These are phyloP conservation scores for Heliconius cydno DNA, from an alignment of 2,888 invertebrate genomes.

Conservation along the genomic window DNA sequence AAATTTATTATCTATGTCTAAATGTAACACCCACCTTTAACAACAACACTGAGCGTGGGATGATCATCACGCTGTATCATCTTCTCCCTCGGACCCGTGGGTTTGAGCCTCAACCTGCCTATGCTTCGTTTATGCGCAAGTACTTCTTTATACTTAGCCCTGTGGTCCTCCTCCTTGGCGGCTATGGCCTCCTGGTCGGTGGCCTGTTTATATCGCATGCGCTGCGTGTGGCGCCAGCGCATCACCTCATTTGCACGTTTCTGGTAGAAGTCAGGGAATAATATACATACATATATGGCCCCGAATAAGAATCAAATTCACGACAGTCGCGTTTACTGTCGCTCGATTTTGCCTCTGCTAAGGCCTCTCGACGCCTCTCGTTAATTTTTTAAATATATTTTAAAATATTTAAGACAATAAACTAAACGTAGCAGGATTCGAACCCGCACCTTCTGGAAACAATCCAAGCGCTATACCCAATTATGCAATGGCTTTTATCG, in stretches of 20 bases:
- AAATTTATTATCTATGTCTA: not conserved
- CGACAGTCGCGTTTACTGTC: too few relatives aligned
- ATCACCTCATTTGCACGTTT: constrained; percentile 87
- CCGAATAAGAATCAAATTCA: too few relatives aligned
- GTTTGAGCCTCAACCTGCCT: constrained; percentile 82
- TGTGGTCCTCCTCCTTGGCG: constrained; percentile 86
- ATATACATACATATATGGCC: too few relatives aligned
- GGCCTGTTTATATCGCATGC: constrained; percentile 85
- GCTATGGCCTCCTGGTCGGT: constrained; percentile 85
- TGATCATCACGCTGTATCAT: constrained; percentile 76
- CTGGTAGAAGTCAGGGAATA: constrained; percentile 58
- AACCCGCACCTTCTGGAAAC: too few relatives aligned
- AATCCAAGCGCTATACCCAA: too few relatives aligned
- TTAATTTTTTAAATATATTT: too few relatives aligned
- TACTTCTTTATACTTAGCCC: constrained; percentile 84
- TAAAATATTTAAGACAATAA: too few relatives aligned
- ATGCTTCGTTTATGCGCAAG: constrained; percentile 84
- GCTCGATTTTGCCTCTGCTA: too few relatives aligned
- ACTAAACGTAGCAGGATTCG: too few relatives aligned
- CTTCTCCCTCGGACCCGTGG: constrained; percentile 83
- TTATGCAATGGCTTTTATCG: too few relatives aligned
- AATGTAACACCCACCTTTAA: constrained; percentile 77
- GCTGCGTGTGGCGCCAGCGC: constrained; percentile 84
- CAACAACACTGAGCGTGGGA: constrained; percentile 84
- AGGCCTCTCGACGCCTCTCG: too few relatives aligned